Conservation (phyloP, 30 jellyfish, hydroid and myxozoan genomes). For the Mastigias papua region DNA sequence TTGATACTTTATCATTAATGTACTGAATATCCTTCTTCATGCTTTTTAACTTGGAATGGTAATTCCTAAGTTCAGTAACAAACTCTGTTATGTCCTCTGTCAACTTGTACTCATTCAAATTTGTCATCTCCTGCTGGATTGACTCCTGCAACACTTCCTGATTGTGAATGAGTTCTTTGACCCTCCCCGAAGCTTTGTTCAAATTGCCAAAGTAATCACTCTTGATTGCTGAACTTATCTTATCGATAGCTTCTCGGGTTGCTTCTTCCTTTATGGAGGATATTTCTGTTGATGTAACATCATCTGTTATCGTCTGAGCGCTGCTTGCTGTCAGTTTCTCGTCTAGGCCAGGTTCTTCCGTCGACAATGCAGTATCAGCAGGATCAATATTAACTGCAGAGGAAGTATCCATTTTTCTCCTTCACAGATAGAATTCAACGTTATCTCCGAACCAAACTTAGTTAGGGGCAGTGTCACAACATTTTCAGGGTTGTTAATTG, state of each 20-base stretch:
- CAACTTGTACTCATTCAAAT: constrained; percentile 54
- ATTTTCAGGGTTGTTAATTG: neutral
- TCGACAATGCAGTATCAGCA: neutral
- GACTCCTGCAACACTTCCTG: constrained; percentile 75
- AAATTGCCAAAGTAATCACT: constrained; percentile 23
- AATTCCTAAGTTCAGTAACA: constrained; percentile 43
- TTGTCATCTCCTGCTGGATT: constrained; percentile 72
- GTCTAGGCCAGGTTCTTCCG: neutral
- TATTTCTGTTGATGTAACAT: neutral
- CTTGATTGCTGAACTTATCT: constrained; percentile 33
- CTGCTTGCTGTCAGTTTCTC: neutral
- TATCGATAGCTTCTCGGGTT: neutral
- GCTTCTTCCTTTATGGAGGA: neutral
- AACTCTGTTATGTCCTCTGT: constrained; percentile 54
- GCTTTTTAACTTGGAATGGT: constrained; percentile 48
- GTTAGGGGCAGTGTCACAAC: neutral
- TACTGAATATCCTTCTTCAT: constrained; percentile 60
- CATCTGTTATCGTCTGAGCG: neutral
- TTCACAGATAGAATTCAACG: neutral
- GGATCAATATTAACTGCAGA: neutral
- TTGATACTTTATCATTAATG: constrained; percentile 54
- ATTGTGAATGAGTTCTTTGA: constrained; percentile 58
- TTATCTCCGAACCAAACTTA: neutral
- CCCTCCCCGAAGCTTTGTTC: constrained; percentile 42
- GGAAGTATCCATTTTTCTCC: neutral